Percentiles rank a stretch among this genome's conserved stretches.
phyloP scores from a whole-genome alignment of 2,888 invertebrate genomes.

The Eupithecia inturbata region DNA sequence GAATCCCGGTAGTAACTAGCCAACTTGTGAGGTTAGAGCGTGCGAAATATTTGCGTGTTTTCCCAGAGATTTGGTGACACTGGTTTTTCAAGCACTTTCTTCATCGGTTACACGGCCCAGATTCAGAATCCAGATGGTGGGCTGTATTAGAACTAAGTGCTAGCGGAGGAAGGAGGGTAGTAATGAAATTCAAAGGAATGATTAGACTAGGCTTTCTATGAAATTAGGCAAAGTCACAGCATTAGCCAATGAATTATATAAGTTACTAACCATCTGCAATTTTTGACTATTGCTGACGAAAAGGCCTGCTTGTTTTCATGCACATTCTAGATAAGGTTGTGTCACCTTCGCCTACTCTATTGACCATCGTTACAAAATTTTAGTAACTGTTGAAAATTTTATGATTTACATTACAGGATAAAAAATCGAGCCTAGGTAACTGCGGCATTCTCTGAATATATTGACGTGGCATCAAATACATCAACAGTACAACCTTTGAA shows the following conservation, averaged over 20 bases:
- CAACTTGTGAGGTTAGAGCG: constrained; percentile 27
- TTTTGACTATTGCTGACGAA: not conserved
- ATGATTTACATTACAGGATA: not conserved
- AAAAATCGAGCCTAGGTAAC: not conserved
- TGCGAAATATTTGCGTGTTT: constrained; percentile 19
- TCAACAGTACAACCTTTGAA: constrained; percentile 11
- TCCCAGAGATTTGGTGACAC: constrained; percentile 5
- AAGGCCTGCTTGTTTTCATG: not conserved
- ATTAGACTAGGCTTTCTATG: not conserved
- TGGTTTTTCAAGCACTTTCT: not conserved
- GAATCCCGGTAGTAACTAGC: constrained; percentile 27
- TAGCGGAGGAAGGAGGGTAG: not conserved
- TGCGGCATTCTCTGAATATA: not conserved
- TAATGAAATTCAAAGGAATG: not conserved
- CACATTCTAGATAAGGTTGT: not conserved
- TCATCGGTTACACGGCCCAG: not conserved
- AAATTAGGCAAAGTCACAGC: not conserved
- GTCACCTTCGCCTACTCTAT: not conserved
- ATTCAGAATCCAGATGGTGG: not conserved
- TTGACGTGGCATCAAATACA: not conserved
- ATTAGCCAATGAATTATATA: too few relatives aligned
- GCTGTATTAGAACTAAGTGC: not conserved
- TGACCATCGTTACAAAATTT: not conserved
- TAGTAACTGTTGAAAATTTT: not conserved
- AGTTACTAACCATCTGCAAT: too few relatives aligned